Base-by-base conservation (phyloP, 30 jellyfish, hydroid and myxozoan genomes). In the Mastigias papua region DNA sequence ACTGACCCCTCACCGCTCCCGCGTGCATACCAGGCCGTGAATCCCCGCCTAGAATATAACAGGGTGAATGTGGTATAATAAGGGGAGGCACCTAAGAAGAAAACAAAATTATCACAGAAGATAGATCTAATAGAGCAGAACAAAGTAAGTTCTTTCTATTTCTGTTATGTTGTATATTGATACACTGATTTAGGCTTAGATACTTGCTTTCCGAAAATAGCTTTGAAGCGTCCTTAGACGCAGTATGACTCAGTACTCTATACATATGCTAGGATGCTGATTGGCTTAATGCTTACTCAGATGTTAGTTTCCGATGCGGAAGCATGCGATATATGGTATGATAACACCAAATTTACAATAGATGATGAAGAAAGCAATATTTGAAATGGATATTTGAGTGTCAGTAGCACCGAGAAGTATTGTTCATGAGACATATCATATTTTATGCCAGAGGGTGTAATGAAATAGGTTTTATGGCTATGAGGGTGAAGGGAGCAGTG, bases 21-120 rank as follows among this genome's bases (percentile, higher is more conserved):
- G 86, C 93, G 93, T 84, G 93, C 76, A 70, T 66, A 48, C 93
- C 86, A 84, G 93, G 23, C 93, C 93, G 35, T 34, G 33, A 69
- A 80, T 48, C 72, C 81, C 90, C 80, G 81, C 80, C 28, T 35
- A 23, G 81, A 50, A 62, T 80, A 61, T 80, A 80, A 80, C 49
- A 75, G 48, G 60, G 66, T 25, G 21, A 22, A 25, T 13, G 86
- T 32, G 34, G 20, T n/a, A 25, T n/a, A 21, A 37, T 32, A 7
- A 22, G 81, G 63, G 31, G 8, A 37, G 26, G 26, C 21, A 63
- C 27, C 70, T 11, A 58, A 58, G 26, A 9, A 25, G 42, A 27
- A 63, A 19, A 25, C 74, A 4, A 20, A 6, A 21, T 54, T 54
- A 6, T 9, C 48, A 17, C 9, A 0, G 54, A 42, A 42, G 54